Conservation (phyloP, 2,113 vertebrate species). For the Arizona elegans region DNA sequence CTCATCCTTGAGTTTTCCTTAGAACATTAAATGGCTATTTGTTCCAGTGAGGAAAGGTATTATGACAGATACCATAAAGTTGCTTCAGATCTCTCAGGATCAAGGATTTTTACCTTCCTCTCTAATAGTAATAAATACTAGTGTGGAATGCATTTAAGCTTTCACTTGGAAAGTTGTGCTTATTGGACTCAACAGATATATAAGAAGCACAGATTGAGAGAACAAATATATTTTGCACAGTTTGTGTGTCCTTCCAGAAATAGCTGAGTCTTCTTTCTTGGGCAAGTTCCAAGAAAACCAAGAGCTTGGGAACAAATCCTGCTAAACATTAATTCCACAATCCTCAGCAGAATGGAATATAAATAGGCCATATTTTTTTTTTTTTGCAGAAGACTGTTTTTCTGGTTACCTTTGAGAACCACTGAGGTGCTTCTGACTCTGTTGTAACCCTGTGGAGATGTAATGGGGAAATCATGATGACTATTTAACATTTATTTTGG, state of each 20-base stretch:
- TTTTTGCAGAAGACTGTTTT: background rate
- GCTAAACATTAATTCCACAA: background rate
- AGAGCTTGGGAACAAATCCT: background rate
- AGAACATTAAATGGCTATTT: conserved; percentile 43
- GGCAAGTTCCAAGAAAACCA: background rate
- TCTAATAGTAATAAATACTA: conserved; percentile 41
- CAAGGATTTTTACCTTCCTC: conserved; percentile 39
- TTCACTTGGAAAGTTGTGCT: conserved; percentile 36
- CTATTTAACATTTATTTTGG: background rate
- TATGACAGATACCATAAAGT: background rate
- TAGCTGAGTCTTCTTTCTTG: conserved; percentile 19
- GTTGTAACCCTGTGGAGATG: background rate
- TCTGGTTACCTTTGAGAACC: background rate
- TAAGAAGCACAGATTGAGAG: conserved; percentile 37
- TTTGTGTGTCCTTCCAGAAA: conserved; percentile 19
- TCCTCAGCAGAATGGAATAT: background rate
- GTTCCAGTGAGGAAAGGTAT: conserved; percentile 32
- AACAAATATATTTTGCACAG: conserved; percentile 48
- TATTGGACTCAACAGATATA: conserved; percentile 36
- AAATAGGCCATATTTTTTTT: background rate
- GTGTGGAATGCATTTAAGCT: conserved; percentile 48
- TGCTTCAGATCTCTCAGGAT: conserved; percentile 17
- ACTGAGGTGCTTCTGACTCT: background rate
- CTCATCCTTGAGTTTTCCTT: conserved; percentile 15
- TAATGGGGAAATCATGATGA: background rate